phyloP scores from a whole-genome alignment of 2,797 vertebrate species.

The Acridotheres tristis region DNA sequence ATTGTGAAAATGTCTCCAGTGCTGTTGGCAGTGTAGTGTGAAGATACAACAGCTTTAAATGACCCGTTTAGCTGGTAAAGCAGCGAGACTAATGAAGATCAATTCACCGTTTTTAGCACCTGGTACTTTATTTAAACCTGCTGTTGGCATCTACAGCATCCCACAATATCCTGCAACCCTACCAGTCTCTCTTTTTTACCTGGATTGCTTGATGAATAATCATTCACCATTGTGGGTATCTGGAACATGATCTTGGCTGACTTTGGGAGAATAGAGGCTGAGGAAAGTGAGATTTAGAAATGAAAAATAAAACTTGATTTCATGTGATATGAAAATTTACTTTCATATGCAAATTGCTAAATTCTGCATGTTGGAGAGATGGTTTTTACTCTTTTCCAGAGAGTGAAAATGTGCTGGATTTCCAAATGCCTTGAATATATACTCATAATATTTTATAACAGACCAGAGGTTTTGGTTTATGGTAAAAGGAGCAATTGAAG shows the following conservation, averaged over 20 bases:
- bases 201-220: background rate
- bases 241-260: background rate
- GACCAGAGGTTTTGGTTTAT: background rate
- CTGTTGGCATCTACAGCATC: background rate
- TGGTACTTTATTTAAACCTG: background rate
- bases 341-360: background rate
- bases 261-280: background rate
- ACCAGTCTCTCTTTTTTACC: background rate
- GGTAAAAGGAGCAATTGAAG: background rate
- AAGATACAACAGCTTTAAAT: conserved; percentile 1
- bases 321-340: background rate
- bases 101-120: background rate
- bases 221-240: accelerated
- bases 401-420: background rate
- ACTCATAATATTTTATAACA: background rate
- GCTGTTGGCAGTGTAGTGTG: background rate
- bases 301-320: background rate
- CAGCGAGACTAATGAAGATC: background rate
- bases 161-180: background rate
- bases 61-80: background rate
- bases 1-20: background rate
- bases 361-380: background rate
- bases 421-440: background rate
- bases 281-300: background rate
- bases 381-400: background rate